Evolutionary conservation across 2,888 invertebrate species (phyloP), one percentile per base, ranked within the genome.

Genomic region (Brachypterus glaber): DNA sequence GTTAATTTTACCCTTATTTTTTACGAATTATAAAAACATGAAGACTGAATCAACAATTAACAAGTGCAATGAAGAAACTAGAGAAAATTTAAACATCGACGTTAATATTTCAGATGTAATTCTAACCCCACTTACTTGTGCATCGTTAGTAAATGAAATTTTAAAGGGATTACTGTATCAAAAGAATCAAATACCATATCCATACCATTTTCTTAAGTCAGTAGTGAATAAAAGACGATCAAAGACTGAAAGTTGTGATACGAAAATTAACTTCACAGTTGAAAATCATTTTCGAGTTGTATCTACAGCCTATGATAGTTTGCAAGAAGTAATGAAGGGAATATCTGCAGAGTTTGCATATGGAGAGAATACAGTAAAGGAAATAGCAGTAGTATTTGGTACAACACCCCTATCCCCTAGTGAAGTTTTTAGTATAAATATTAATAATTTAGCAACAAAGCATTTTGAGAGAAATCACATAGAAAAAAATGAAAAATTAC

Each of bases 81-180:
- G 9, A 7, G 7, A 21, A 21, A 9, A 21, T 21, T 21, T 21
- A 7, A 9, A 21, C 9, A 45, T 71, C 37, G 54, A 67, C 45
- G 55, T 73, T 46, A 60, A 65, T 33, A 65, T 73, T 40, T 68
- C 68, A 29, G 71, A 73, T 49, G 44, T 58, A 25, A 65, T 71
- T 51, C 54, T 76, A 48, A 76, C 76, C 21, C 65, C 71, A 21
- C 66, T 69, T 53, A 70, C 74, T 12, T 74, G 74, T 58, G 72
- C 74, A 3, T 68, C 71, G 44, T 59, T 75, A 31, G 62, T 76
- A 32, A 71, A 69, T 15, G 74, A 76, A 60, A 53, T 76, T 42
- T 60, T 76, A 29, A 75, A 74, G 56, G 71, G 70, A 48, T 59
- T 76, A 29, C 61, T 69, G 0, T 74, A 73, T 60, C 74, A 76